Evolutionary conservation across 2,888 invertebrate species (phyloP), one percentile per base, ranked within the genome.

Genomic region (Calameuta pallipes): DNA sequence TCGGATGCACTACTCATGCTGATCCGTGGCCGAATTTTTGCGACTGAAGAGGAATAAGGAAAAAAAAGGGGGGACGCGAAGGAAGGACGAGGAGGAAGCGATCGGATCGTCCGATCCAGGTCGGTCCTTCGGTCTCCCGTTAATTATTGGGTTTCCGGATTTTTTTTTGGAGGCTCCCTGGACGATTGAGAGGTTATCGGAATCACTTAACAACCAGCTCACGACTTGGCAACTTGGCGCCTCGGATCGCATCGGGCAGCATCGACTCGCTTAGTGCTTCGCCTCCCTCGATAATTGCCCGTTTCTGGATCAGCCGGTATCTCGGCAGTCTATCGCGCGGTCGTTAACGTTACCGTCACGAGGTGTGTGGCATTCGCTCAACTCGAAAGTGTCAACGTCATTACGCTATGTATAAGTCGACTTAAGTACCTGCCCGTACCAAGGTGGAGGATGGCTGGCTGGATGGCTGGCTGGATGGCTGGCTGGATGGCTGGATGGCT

Each of bases 131-230:
- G 83, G 81, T 85, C 84, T 85, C 84, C 85, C 87, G 87, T 90
- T 90, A 90, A 90, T 90, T 90, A 89, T 89, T 89, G 36, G 78
- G 71, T 75, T 30, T 69, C 36, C 37, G 69, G 68, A 69, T 75
- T 75, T 73, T 69, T 73, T 37, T 73, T 56, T 73, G 13, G 11
- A 70, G 30, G n/a, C 70, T 84, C 86, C 81, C 33, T n/a, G 84
- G 85, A 85, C 90, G 90, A 91, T 90, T 90, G 88, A 90, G 87
- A 89, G 91, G 89, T 90, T 90, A 91, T 91, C 89, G 87, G 87
- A 88, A 89, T 90, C 89, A 88, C 88, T 89, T 90, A 90, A 89
- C 88, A 88, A 89, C 87, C 84, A 86, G 82, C 89, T 90, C 91
- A 91, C 90, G 90, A 91, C 83, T 86, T 71, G 33, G 69, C 41